Evolutionary conservation across 2,888 invertebrate species (phyloP).

Genomic region (Trilocha varians): DNA sequence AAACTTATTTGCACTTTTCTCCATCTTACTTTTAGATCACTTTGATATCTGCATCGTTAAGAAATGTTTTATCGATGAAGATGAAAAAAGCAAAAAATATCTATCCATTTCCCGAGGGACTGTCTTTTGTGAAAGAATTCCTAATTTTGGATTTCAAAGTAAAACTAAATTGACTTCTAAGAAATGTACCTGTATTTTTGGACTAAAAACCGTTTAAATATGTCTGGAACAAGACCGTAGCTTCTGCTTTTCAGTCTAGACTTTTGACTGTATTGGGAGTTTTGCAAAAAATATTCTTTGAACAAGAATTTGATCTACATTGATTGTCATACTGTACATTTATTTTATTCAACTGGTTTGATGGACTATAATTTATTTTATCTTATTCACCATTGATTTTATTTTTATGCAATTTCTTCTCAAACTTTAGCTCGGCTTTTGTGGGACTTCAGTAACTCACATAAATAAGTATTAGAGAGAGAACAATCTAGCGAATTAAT

Average conservation of each 20-base stretch:
- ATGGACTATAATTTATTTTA: too few species aligned
- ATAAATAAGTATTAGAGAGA: too few species aligned
- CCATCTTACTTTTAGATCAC: neutral
- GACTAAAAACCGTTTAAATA: neutral
- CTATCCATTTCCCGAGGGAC: neutral
- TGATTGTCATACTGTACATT: too few species aligned
- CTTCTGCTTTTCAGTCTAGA: too few species aligned
- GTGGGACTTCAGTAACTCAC: too few species aligned
- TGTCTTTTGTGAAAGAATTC: slow-evolving; percentile 2
- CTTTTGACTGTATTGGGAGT: neutral
- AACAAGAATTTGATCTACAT: too few species aligned
- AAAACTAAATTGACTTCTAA: slow-evolving; percentile 4
- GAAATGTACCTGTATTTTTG: slow-evolving; percentile 10
- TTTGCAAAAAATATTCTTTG: neutral
- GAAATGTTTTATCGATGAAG: neutral
- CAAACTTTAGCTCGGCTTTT: too few species aligned
- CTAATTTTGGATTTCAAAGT: slow-evolving; percentile 16
- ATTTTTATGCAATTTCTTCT: too few species aligned
- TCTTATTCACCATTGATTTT: too few species aligned
- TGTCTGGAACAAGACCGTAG: too few species aligned
- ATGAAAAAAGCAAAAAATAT: slow-evolving; percentile 1
- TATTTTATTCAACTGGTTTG: too few species aligned
- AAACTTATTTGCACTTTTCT: slow-evolving; percentile 21
- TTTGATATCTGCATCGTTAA: slow-evolving; percentile 1
- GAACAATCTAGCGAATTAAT: too few species aligned